Base-by-base conservation (phyloP, 2,797 vertebrate species). In the Chelmon rostratus region DNA sequence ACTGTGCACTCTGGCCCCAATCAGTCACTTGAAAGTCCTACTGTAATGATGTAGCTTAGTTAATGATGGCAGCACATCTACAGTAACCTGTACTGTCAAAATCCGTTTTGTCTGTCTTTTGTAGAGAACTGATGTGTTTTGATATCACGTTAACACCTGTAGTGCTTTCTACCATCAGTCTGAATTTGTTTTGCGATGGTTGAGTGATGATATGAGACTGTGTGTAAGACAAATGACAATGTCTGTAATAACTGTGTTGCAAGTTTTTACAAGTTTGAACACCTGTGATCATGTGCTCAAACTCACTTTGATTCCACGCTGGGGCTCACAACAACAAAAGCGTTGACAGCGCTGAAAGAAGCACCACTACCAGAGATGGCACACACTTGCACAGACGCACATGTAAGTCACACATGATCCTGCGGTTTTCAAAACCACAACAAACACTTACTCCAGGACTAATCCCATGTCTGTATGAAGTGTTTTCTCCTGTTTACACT, bases 401-500 rank as follows among this genome's bases (percentile, higher is more conserved):
- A 81, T 57, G 65, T 79, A 85, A 83, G 67, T 78, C 74, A 84
- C 68, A 82, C 42, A 78, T 76, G 59, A 81, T 83, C 77, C 78
- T 73, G 85, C 0, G 89, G 82, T 79, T 87, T 81, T 16, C 23
- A 8, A 78, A 88, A 87, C 91, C 92, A 93, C 91, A 93, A 88
- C 87, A 93, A 90, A 91, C 86, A 86, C 68, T 78, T 71, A 75
- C 65, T 78, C 12, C 46, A 47, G 79, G 72, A 70, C 83, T 86
- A 82, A 90, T 82, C 80, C 77, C 53, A 61, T 77, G 86, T 90
- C 86, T 91, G 84, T 74, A 74, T 88, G 72, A 68, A 54, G 82
- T 89, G 86, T 91, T 92, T 92, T 89, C 86, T 87, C 83, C 66
- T 90, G 89, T 92, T 91, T 92, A 91, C 79, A 83, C 81, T 85